Percentiles rank a stretch among this genome's conserved stretches.
These are phyloP conservation scores for Druceiella hillmani DNA, from an alignment of 2,888 invertebrate species.

Conservation along the genomic window DNA sequence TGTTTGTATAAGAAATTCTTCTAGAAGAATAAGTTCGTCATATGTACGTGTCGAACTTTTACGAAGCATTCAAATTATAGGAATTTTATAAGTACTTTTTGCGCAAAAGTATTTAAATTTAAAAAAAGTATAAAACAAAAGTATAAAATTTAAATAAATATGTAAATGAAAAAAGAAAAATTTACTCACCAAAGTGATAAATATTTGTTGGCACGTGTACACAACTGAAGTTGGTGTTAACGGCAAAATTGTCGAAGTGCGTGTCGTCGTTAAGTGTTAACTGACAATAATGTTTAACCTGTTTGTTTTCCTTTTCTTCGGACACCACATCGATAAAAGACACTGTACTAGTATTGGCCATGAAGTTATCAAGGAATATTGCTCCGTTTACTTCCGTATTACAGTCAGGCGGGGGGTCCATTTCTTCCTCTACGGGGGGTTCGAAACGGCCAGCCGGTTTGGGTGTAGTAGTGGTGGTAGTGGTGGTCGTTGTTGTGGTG, in stretches of 20 bases:
- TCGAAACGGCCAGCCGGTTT: slow-evolving; percentile 13
- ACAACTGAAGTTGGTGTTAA: slow-evolving; percentile 75
- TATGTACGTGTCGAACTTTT: too few relatives aligned
- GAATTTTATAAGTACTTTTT: not conserved
- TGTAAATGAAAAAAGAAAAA: slow-evolving; percentile 4
- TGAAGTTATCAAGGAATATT: not conserved
- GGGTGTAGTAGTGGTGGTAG: slow-evolving; percentile 21
- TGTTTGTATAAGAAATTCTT: too few relatives aligned
- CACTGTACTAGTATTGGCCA: too few relatives aligned
- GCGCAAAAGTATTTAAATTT: slow-evolving; percentile 3
- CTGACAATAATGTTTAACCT: slow-evolving; percentile 39
- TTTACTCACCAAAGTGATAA: slow-evolving; percentile 74
- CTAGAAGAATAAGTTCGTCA: too few relatives aligned
- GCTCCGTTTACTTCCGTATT: slow-evolving; percentile 23
- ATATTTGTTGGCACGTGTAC: slow-evolving; percentile 95
- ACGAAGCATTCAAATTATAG: too few relatives aligned
- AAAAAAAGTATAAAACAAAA: slow-evolving; percentile 10
- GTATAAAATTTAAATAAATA: slow-evolving; percentile 1
- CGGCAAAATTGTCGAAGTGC: slow-evolving; percentile 79
- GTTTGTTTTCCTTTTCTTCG: slow-evolving; percentile 21
- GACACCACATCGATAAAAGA: not conserved
- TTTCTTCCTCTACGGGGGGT: slow-evolving; percentile 7
- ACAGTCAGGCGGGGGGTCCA: slow-evolving; percentile 31
- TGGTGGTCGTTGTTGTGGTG: slow-evolving; percentile 33
- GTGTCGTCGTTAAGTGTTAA: slow-evolving; percentile 64